Evolutionary conservation across 2,113 vertebrate species (phyloP), one percentile per base, ranked within the genome.

Genomic region (Labeo catla): DNA sequence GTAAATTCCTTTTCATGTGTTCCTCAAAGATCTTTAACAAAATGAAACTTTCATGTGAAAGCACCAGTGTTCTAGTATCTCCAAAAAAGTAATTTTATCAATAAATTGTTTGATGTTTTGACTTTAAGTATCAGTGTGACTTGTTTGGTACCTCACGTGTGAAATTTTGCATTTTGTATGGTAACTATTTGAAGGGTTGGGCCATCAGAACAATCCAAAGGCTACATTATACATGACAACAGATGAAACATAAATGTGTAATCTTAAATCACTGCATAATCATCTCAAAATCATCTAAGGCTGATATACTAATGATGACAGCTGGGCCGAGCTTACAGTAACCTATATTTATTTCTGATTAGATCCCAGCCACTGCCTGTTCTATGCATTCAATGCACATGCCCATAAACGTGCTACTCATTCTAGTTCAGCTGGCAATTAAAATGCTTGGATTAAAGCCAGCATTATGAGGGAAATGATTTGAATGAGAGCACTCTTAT

Each of bases 1-100:
- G 86, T 93, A 65, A 15, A 88, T 80, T 79, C 84, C 68, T 81
- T 81, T 65, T 83, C n/a, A 92, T 87, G 90, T 93, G 89, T 92
- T 93, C 93, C 90, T 86, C 87, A 87, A 87, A 91, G 57, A 89
- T 91, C 93, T 93, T 92, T 89, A 81, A 87, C 83, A 89, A 85
- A 88, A 89, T 86, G 57, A 86, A 85, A 81, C 65, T 87, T 85
- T 89, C 78, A 66, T 88, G 87, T 91, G 88, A 88, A 91, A 77
- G 78, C 70, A 68, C 82, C 79, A 54, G 77, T 89, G 88, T 83
- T 83, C 79, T 83, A 84, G 74, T 86, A 87, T 87, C 84, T 85
- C 84, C 76, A 84, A 87, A 77, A 85, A 91, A 88, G 68, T 52
- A 86, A 76, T 88, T 90, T 88, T 87, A 87, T 74, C 84, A 90